Percentiles rank a stretch among this genome's conserved stretches.
These are phyloP conservation scores for Sarcophaga carnaria DNA, from an alignment of 2,888 invertebrate species.

Conservation along the genomic window DNA sequence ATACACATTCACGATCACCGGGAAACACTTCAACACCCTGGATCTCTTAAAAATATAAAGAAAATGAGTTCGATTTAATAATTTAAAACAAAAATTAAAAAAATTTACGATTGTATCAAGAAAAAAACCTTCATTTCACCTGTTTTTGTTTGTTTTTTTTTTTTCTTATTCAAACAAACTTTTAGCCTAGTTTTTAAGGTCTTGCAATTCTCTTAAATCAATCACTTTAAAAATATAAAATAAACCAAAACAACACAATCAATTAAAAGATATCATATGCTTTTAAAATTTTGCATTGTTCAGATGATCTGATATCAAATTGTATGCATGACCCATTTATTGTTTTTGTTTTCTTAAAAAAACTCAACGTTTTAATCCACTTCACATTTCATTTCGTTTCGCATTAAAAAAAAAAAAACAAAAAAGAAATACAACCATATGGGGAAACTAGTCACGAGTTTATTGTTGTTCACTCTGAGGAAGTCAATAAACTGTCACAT, in stretches of 20 bases:
- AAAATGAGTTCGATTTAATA: background rate
- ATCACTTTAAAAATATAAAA: background rate
- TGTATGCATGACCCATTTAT: background rate
- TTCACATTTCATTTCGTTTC: background rate
- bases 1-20: slow-evolving; percentile 77
- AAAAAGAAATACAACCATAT: slow-evolving; percentile 34
- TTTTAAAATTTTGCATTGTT: no score
- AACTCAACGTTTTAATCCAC: background rate
- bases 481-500: slow-evolving; percentile 62
- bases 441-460: slow-evolving; percentile 52
- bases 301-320: background rate
- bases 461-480: slow-evolving; percentile 18
- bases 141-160: background rate
- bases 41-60: slow-evolving; percentile 72
- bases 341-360: background rate
- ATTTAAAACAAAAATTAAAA: background rate
- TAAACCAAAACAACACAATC: background rate
- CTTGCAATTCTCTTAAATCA: background rate
- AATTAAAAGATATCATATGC: no score
- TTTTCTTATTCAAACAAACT: background rate
- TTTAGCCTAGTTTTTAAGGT: background rate
- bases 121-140: background rate
- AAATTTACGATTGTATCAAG: background rate
- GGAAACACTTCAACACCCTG: slow-evolving; percentile 78
- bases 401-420: background rate